Conservation (phyloP, 2,888 invertebrate species). For the Subacronicta megacephala region DNA sequence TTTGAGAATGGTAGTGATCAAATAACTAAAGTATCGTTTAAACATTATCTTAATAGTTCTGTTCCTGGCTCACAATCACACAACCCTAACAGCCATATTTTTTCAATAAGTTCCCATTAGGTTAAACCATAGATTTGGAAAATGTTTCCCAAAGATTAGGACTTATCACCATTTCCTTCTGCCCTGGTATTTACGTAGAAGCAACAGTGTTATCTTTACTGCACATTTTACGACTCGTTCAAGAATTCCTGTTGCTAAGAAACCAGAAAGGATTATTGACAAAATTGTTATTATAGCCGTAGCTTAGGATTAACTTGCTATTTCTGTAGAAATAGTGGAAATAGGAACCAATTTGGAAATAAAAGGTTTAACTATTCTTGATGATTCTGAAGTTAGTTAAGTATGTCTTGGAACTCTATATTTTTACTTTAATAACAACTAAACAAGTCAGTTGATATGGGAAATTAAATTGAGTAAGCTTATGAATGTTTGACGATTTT, state of each 20-base stretch:
- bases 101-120: conserved; percentile 7
- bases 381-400: conserved; percentile 1
- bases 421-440: too few species aligned
- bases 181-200: conserved; percentile 42
- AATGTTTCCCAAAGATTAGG: conserved; percentile 35
- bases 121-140: conserved; percentile 33
- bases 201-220: conserved; percentile 50
- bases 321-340: conserved; percentile 27
- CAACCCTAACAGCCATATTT: not conserved
- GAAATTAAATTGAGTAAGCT: too few species aligned
- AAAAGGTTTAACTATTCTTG: conserved; percentile 9
- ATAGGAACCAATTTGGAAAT: not conserved
- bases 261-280: conserved; percentile 43
- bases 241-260: conserved; percentile 40
- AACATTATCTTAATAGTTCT: not conserved
- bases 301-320: conserved; percentile 31
- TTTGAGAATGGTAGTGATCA: not conserved
- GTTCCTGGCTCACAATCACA: not conserved
- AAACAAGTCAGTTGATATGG: too few species aligned
- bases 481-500: too few species aligned
- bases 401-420: too few species aligned
- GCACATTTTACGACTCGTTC: conserved; percentile 29
- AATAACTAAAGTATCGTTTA: not conserved
- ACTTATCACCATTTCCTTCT: conserved; percentile 43
- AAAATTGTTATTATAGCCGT: conserved; percentile 24